A percentile compares a stretch with the other conserved stretches of the same genome.
Evolutionary conservation across 2,888 invertebrate species (phyloP).

Genomic region (Tenthredo amoena): DNA sequence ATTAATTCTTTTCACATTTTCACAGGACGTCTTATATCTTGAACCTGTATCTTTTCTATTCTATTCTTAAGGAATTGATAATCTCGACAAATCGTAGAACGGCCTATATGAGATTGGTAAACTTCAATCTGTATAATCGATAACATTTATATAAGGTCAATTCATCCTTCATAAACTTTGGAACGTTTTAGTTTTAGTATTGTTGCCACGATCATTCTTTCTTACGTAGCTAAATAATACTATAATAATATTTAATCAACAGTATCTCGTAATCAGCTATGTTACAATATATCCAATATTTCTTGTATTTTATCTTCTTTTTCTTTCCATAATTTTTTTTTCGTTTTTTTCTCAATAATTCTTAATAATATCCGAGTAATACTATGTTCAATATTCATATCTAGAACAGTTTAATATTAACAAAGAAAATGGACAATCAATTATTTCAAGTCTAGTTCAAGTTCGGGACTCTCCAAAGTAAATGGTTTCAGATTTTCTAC

Average conservation of each 20-base stretch:
- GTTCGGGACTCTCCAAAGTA: slow-evolving; percentile 72
- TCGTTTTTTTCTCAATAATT: slow-evolving; percentile 52
- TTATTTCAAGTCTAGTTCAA: slow-evolving; percentile 75
- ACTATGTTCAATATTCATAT: slow-evolving; percentile 45
- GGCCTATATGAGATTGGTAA: background rate
- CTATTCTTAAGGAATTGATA: slow-evolving; percentile 4
- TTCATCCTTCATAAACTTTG: slow-evolving; percentile 35
- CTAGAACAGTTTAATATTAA: slow-evolving; percentile 39
- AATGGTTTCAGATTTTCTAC: slow-evolving; percentile 76
- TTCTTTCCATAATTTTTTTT: slow-evolving; percentile 54
- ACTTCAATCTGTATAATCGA: background rate
- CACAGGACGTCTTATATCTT: background rate
- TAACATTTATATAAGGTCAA: background rate
- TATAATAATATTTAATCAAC: slow-evolving; percentile 50
- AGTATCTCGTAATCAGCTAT: slow-evolving; percentile 53
- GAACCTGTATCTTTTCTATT: background rate
- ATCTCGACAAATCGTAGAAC: background rate
- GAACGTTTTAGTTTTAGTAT: slow-evolving; percentile 32
- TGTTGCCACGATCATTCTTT: slow-evolving; percentile 20
- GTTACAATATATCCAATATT: slow-evolving; percentile 54
- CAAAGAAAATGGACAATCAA: slow-evolving; percentile 25
- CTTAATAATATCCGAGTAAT: slow-evolving; percentile 38
- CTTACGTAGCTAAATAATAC: slow-evolving; percentile 31
- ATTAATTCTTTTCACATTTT: background rate
- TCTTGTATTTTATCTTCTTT: slow-evolving; percentile 51